Conservation (phyloP, 1,140 invertebrate genomes). For the Mactra quadrangularis region DNA sequence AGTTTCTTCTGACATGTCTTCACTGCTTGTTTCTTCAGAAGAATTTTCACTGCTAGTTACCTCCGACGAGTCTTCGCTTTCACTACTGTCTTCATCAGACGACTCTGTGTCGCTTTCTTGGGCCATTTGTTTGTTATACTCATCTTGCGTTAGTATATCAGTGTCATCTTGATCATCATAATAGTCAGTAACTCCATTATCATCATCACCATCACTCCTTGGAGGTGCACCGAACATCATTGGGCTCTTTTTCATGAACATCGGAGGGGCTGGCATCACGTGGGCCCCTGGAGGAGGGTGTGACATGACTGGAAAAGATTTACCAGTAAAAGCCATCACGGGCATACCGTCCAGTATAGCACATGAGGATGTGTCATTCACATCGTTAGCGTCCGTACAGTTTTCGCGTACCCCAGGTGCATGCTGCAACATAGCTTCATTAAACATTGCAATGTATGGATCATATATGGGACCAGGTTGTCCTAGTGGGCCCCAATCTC, state of each 20-base stretch:
- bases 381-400: slow-evolving; percentile 18
- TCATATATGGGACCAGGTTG: slow-evolving; percentile 39
- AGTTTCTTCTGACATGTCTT: slow-evolving; percentile 15
- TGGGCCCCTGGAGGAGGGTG: slow-evolving; percentile 44
- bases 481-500: slow-evolving; percentile 31
- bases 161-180: slow-evolving; percentile 25
- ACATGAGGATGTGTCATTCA: not conserved
- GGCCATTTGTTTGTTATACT: not conserved
- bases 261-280: slow-evolving; percentile 7
- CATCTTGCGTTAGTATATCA: slow-evolving; percentile 14
- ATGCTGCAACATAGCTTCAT: not conserved
- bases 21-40: not conserved
- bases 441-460: slow-evolving; percentile 21
- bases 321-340: not conserved
- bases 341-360: not conserved
- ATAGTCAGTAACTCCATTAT: not conserved
- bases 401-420: not conserved
- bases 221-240: not conserved
- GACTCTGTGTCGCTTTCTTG: not conserved
- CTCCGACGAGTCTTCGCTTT: not conserved
- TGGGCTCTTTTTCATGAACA: not conserved
- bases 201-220: not conserved
- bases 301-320: slow-evolving; percentile 6
- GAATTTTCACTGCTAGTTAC: not conserved
- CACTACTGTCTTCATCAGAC: not conserved